Percentiles rank a stretch among this genome's conserved stretches.
Evolutionary conservation across 2,113 vertebrate species (phyloP).

Genomic region (Myocastor coypus): DNA sequence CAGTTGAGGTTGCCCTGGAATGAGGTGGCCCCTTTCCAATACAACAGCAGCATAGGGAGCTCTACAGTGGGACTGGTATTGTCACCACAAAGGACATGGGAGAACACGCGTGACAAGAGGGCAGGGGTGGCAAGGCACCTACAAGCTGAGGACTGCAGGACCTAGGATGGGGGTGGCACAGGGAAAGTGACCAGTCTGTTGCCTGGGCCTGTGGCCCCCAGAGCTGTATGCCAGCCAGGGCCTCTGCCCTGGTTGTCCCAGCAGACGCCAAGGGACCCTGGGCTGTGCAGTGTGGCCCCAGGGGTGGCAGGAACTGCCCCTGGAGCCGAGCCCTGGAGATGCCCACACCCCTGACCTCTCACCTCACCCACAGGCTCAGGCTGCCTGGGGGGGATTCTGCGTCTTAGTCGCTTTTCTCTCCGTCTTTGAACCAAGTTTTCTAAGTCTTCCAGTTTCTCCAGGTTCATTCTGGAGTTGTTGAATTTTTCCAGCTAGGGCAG

Average conservation of each 20-base stretch:
- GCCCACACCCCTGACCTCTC: background rate
- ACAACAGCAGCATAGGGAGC: background rate
- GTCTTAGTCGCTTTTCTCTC: conserved; percentile 72
- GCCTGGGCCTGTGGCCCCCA: background rate
- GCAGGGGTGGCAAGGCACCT: background rate
- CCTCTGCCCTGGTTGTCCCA: background rate
- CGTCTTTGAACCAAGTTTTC: conserved; percentile 76
- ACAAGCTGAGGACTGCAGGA: background rate
- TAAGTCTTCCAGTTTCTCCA: conserved; percentile 78
- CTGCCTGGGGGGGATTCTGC: conserved; percentile 68
- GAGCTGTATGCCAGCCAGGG: background rate
- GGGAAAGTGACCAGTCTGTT: background rate
- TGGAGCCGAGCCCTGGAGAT: background rate
- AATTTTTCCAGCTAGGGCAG: conserved; percentile 75
- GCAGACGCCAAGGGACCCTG: background rate
- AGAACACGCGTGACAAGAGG: rapidly evolving
- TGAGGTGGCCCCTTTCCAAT: background rate
- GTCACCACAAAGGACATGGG: background rate
- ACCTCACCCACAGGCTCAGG: conserved; percentile 60
- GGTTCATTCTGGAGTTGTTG: conserved; percentile 72
- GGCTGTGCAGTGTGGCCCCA: background rate
- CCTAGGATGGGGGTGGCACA: background rate
- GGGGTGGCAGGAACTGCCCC: background rate
- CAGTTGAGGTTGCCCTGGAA: background rate
- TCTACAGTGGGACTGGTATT: background rate